Evolutionary conservation across 2,113 vertebrate species (phyloP).

Genomic region (Cepphus grylle): DNA sequence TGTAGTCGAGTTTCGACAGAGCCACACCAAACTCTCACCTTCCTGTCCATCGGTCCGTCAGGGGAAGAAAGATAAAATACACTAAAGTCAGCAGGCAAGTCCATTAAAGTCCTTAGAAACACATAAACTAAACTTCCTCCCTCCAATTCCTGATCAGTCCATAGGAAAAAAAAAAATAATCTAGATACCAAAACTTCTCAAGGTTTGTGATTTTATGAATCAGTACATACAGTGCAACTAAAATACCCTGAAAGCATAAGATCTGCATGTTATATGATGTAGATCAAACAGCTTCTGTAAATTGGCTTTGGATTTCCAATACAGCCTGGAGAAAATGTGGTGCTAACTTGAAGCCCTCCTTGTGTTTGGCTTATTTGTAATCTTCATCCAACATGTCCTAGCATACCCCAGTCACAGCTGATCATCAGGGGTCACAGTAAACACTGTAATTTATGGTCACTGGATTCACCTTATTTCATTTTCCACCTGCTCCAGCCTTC

Average conservation of each 20-base stretch:
- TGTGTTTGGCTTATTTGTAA: background rate
- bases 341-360: background rate
- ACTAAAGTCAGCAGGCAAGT: background rate
- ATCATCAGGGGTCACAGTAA: background rate
- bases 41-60: background rate
- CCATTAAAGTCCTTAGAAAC: background rate
- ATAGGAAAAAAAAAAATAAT: background rate
- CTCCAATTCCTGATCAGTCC: background rate
- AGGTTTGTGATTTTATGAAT: background rate
- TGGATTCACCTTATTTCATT: background rate
- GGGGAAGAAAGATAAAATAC: background rate
- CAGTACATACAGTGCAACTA: background rate
- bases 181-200: background rate
- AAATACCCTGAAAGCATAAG: background rate
- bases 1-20: background rate
- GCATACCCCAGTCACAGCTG: background rate
- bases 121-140: background rate
- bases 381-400: background rate
- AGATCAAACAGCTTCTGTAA: background rate
- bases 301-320: background rate
- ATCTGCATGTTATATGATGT: background rate
- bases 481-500: rapidly evolving
- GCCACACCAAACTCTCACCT: background rate
- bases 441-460: background rate
- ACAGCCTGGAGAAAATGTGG: background rate